Percentiles rank a stretch among this genome's conserved stretches.
Conservation (phyloP, 1,140 invertebrate genomes). For the Cydia pomonella region DNA sequence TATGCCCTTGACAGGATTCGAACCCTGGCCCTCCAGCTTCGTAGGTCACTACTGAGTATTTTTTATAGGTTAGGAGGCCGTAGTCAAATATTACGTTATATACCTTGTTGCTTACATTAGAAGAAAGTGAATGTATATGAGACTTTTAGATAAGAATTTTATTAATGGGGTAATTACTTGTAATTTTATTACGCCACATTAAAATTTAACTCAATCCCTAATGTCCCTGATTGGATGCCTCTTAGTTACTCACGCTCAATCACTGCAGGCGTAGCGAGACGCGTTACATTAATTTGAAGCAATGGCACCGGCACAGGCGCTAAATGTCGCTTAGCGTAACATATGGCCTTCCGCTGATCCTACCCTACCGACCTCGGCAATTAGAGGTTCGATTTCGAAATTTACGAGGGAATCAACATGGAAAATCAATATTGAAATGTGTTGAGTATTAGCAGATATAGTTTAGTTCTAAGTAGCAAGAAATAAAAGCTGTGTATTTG, state of each 20-base stretch:
- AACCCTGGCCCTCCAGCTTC: too few species aligned
- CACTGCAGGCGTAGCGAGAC: conserved; percentile 4
- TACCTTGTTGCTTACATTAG: too few species aligned
- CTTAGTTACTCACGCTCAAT: background rate
- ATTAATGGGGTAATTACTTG: too few species aligned
- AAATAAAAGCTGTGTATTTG: too few species aligned
- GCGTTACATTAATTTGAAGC: conserved; percentile 22
- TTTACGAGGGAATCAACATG: background rate
- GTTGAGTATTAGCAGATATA: background rate
- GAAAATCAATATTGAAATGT: background rate
- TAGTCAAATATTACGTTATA: too few species aligned
- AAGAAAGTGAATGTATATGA: too few species aligned
- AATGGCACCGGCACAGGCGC: conserved; percentile 17
- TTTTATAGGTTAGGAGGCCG: too few species aligned
- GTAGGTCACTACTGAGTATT: too few species aligned
- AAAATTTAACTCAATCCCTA: background rate
- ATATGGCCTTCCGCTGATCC: conserved; percentile 19
- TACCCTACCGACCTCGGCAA: background rate
- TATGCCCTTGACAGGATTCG: too few species aligned
- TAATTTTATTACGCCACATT: background rate
- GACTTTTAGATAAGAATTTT: too few species aligned
- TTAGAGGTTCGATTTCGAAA: conserved; percentile 8
- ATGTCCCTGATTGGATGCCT: background rate
- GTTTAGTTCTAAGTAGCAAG: too few species aligned
- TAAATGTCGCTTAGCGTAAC: conserved; percentile 30